These are phyloP conservation scores for Chrysogorgia sp. DNA, from an alignment of 92 coral and sea anemone genomes.

Conservation along the genomic window DNA sequence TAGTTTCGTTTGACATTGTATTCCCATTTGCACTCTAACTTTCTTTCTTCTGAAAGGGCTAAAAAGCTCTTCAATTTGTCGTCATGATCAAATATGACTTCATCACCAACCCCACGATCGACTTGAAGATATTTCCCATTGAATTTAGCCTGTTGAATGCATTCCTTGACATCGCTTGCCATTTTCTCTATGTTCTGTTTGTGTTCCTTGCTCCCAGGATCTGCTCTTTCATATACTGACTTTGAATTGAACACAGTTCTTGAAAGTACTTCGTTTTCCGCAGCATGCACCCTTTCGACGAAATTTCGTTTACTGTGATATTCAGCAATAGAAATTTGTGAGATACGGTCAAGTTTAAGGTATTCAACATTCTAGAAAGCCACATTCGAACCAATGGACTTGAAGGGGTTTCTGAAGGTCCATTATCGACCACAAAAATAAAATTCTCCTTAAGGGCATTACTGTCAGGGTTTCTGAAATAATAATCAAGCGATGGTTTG, in stretches of 20 bases:
- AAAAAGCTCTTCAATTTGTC: slow-evolving; percentile 38
- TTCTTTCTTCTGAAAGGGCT: slow-evolving; percentile 48
- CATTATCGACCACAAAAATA: slow-evolving; percentile 62
- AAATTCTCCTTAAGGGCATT: slow-evolving; percentile 43
- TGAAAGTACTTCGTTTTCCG: slow-evolving; percentile 52
- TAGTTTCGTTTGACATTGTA: slow-evolving; percentile 20
- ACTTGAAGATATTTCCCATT: slow-evolving; percentile 45
- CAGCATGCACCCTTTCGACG: slow-evolving; percentile 61
- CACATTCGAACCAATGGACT: slow-evolving; percentile 51
- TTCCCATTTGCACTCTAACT: slow-evolving; percentile 36
- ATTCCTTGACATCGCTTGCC: slow-evolving; percentile 50
- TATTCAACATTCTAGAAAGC: slow-evolving; percentile 24
- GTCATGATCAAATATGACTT: slow-evolving; percentile 49
- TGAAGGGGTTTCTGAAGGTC: slow-evolving; percentile 54
- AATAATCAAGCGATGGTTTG: slow-evolving; percentile 53
- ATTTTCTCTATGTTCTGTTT: slow-evolving; percentile 59
- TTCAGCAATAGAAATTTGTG: slow-evolving; percentile 58
- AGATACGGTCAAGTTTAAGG: slow-evolving; percentile 48
- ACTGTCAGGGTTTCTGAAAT: slow-evolving; percentile 51
- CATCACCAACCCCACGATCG: slow-evolving; percentile 31
- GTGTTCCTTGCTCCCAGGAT: slow-evolving; percentile 52
- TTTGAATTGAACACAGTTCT: slow-evolving; percentile 51
- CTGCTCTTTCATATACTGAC: slow-evolving; percentile 39
- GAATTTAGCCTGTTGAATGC: slow-evolving; percentile 45
- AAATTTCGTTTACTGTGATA: slow-evolving; percentile 59